phyloP scores from a whole-genome alignment of 2,113 vertebrate species.

The Semicossyphus pulcher region DNA sequence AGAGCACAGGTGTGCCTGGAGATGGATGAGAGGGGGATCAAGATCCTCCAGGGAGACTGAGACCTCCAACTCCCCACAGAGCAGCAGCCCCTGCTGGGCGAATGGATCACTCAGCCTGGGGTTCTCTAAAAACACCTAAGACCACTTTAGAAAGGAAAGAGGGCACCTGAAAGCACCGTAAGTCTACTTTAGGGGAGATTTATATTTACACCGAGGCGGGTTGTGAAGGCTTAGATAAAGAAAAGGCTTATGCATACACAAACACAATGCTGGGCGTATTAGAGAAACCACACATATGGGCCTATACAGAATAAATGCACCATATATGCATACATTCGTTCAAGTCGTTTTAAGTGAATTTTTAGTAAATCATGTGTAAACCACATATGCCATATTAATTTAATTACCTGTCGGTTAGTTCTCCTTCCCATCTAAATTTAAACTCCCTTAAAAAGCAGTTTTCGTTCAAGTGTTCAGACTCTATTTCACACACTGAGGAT shows the following conservation, averaged over 20 bases:
- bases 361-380: no score
- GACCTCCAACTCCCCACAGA: slow-evolving; percentile 63
- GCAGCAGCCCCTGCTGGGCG: slow-evolving; percentile 67
- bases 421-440: slow-evolving; percentile 58
- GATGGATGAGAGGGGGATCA: slow-evolving; percentile 70
- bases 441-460: slow-evolving; percentile 63
- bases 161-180: slow-evolving; percentile 43
- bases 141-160: slow-evolving; percentile 68
- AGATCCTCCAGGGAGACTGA: slow-evolving; percentile 59
- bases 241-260: slow-evolving; percentile 28
- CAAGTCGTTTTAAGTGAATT: no score
- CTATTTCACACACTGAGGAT: slow-evolving; percentile 60
- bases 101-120: slow-evolving; percentile 49
- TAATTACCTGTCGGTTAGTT: neutral
- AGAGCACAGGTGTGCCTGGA: slow-evolving; percentile 55
- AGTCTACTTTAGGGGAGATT: slow-evolving; percentile 64
- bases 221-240: slow-evolving; percentile 12
- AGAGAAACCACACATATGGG: neutral
- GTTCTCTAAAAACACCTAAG: slow-evolving; percentile 44
- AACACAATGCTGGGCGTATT: neutral
- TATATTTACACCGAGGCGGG: slow-evolving; percentile 14
- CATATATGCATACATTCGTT: slow-evolving; percentile 3
- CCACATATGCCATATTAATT: no score
- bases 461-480: slow-evolving; percentile 47
- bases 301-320: slow-evolving; percentile 4